phyloP scores from a whole-genome alignment of 2,113 vertebrate genomes.

The Grus americana region DNA sequence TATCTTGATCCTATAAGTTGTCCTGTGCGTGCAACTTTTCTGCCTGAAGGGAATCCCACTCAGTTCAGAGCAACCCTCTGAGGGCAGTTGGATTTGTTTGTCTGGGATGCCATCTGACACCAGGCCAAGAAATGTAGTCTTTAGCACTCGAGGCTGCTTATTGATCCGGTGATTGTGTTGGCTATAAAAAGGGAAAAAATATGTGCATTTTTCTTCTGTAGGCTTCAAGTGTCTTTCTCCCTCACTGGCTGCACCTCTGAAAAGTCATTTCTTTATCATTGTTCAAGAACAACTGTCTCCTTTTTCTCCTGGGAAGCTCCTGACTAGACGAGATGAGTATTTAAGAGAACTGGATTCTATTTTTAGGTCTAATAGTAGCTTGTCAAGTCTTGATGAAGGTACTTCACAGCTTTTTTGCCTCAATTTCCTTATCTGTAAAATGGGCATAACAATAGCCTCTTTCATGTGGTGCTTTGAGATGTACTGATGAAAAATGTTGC shows the following conservation, averaged over 20 bases:
- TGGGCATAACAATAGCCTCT: not conserved
- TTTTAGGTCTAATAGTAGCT: not conserved
- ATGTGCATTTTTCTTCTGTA: not conserved
- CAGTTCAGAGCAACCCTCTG: not conserved
- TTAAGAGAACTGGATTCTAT: not conserved
- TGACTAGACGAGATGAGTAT: not conserved
- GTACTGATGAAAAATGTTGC: not conserved
- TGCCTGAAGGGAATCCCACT: not conserved
- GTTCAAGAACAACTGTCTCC: not conserved
- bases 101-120: not conserved
- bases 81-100: not conserved
- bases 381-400: not conserved
- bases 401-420: not conserved
- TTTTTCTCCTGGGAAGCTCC: not conserved
- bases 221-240: not conserved
- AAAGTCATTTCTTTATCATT: slow-evolving; percentile 1
- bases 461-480: not conserved
- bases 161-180: not conserved
- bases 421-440: slow-evolving; percentile 25
- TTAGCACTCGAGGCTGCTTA: slow-evolving; percentile 3
- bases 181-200: not conserved
- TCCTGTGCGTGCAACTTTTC: not conserved
- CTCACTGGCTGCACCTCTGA: not conserved
- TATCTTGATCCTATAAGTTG: not conserved
- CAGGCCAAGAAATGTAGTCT: not conserved